Base-by-base conservation (phyloP, 2,797 vertebrate genomes). In the Pseudomugil tenellus region DNA sequence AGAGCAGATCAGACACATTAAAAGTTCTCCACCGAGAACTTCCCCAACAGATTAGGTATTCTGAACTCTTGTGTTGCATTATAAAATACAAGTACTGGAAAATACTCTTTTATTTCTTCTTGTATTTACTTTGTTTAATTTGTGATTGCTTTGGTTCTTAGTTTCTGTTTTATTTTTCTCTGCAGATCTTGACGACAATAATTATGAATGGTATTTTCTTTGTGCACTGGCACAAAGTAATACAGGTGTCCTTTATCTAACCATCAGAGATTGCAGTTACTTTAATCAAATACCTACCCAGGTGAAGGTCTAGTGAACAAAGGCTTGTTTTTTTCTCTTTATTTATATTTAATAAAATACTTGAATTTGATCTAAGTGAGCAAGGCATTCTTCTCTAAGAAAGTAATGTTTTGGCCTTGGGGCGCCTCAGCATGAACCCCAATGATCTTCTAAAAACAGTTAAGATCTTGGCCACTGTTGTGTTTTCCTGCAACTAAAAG, bases 241-340 rank as follows among this genome's bases (percentile, higher is more conserved):
- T 31, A 28, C 53, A 58, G 39, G 51, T 65, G 46, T 46, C 28
- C 32, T 55, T 12, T 64, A 57, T 58, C 57, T 54, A 52, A 60
- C 19, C 23, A 35, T 63, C 1, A 41, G 2, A 49, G 29, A 66
- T 72, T 41, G 69, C 11, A 21, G n/a, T 21, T 23, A 43, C 28
- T 64, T 58, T 70, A 58, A 43, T 74, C 32, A 53, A 66, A 34
- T 55, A 63, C 56, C 69, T 41, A 16, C 51, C 21, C 29, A 1
- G n/a, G 13, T 75, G 58, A 78, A 75, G 56, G 62, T 56, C 49
- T 48, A 6, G 4, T 13, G n/a, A 66, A 23, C 29, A 76, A 76
- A 60, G 49, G n/a, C 39, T 68, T 28, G 23, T n/a, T 26, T 63
- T 58, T 60, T 62, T 41, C 8, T 46, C 19, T 46, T 16, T 5